Evolutionary conservation across 2,113 vertebrate species (phyloP).

Genomic region (Pampusana beccarii): DNA sequence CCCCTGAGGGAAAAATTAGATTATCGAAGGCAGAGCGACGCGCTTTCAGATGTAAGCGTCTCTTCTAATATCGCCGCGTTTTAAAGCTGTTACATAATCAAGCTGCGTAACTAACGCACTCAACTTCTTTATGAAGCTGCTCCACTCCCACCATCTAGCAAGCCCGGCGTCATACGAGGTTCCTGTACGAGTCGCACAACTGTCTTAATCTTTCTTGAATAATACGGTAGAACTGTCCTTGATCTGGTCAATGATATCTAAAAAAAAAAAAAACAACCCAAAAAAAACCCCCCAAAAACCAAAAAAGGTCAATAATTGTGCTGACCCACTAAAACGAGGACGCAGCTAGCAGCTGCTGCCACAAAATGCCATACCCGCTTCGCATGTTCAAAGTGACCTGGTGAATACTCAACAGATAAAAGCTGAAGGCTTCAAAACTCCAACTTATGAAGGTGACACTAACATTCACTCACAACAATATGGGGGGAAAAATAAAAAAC

Average conservation of each 20-base stretch:
- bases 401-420: neutral
- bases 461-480: neutral
- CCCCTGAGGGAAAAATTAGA: neutral
- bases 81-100: conserved; percentile 44
- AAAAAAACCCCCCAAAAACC: no score
- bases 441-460: fast-evolving
- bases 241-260: neutral
- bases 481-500: neutral
- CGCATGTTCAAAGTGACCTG: neutral
- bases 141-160: neutral
- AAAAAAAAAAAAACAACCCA: no score
- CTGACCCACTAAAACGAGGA: neutral
- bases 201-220: neutral
- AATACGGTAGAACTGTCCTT: neutral
- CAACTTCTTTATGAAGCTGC: neutral
- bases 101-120: neutral
- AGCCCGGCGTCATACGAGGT: neutral
- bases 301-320: neutral
- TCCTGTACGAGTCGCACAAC: neutral
- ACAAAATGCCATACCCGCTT: neutral
- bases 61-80: conserved; percentile 28
- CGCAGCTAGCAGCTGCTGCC: neutral
- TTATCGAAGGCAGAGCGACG: conserved; percentile 4
- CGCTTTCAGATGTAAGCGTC: conserved; percentile 29
- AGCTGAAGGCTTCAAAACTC: neutral